Conservation (phyloP, 2,113 vertebrate genomes). For the Apodemus speciosus region DNA sequence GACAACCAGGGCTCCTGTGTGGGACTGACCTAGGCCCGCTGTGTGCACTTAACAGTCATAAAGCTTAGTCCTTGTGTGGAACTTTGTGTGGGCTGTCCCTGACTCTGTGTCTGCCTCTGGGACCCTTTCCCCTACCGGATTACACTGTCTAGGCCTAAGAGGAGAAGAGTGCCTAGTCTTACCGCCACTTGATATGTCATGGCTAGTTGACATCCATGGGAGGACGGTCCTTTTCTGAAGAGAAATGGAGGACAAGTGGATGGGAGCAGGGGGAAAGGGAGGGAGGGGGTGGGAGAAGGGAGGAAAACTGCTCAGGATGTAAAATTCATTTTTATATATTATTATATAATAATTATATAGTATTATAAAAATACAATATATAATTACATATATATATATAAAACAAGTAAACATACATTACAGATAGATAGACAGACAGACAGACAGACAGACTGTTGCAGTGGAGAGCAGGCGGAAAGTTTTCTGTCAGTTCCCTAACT, state of each 20-base stretch:
- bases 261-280: rapidly evolving
- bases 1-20: background rate
- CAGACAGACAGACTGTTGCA: background rate
- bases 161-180: background rate
- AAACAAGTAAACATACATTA: too few relatives aligned
- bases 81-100: background rate
- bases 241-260: background rate
- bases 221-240: background rate
- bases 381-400: background rate
- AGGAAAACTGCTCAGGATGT: background rate
- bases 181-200: background rate
- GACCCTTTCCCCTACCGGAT: background rate
- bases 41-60: background rate
- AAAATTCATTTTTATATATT: background rate
- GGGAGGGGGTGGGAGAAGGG: too few relatives aligned
- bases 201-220: background rate
- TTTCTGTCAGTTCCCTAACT: background rate
- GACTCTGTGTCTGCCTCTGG: background rate
- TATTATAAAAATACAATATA: background rate
- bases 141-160: background rate
- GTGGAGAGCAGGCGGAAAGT: background rate
- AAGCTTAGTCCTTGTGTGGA: background rate
- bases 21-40: background rate
- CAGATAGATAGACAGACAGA: too few relatives aligned
- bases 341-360: background rate